Evolutionary conservation across 2,113 vertebrate species (phyloP), one percentile per base, ranked within the genome.

Genomic region (Excalfactoria chinensis): DNA sequence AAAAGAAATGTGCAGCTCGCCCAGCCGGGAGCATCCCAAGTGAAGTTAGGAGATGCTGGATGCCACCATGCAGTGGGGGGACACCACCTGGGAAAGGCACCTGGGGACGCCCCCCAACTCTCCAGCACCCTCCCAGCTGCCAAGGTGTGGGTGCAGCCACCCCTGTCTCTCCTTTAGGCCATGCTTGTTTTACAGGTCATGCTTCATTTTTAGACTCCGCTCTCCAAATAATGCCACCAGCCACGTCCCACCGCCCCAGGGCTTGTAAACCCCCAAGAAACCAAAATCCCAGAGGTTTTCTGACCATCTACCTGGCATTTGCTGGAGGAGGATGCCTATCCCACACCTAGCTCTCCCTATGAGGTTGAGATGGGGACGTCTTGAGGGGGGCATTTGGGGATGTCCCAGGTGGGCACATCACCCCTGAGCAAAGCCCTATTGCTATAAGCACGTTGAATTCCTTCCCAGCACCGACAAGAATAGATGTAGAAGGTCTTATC

Each of bases 211-310:
- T n/a, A 7, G 9, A 14, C 4, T 0, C 7, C 3, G 1, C 55
- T 48, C 37, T 19, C 48, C 3, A 70, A 67, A 60, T 40, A 5
- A 67, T 12, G 76, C 18, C n/a, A 81, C 43, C 88, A 14, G 66
- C 90, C 28, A 35, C 11, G 66, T 83, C 92, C 85, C 28, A 1
- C 7, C 1, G 28, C 41, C 11, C 69, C 56, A 1, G 76, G 58
- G 87, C 53, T 25, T 32, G 26, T 81, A 40, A 85, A 88, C 94
- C 35, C 90, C 92, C 28, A 56, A 93, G 75, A 76, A 85, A 83
- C 88, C 79, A 43, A 44, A 95, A 93, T 78, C 76, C 70, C 53
- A 1, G 13, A 34, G 46, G 26, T 76, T 89, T 94, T 67, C 37
- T 48, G n/a, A 14, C 40, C 6, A 14, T 51, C 66, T 66, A 15